Evolutionary conservation across 2,113 vertebrate species (phyloP).

Genomic region (Phrynosoma platyrhinos): DNA sequence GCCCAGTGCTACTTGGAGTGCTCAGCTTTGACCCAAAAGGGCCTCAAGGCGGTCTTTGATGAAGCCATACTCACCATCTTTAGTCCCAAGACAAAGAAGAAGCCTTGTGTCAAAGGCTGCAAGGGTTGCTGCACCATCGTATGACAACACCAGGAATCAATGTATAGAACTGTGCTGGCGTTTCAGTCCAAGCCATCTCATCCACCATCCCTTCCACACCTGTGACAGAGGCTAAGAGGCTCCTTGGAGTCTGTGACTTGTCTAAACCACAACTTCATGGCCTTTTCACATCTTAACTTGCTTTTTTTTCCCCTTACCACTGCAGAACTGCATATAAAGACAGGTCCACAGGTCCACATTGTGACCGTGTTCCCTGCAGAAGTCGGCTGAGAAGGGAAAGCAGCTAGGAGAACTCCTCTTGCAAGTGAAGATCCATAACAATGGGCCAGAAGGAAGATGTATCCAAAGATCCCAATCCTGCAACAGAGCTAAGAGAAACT

Average conservation of each 20-base stretch:
- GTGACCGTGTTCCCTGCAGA: constrained; percentile 37
- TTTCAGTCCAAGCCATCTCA: constrained; percentile 36
- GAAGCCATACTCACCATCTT: constrained; percentile 92
- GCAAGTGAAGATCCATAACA: neutral
- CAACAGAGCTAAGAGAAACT: constrained; percentile 36
- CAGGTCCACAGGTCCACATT: constrained; percentile 19
- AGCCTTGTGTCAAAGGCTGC: constrained; percentile 70
- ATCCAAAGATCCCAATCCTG: neutral
- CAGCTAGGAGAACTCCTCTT: constrained; percentile 23
- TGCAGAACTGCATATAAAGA: neutral
- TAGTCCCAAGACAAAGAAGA: constrained; percentile 86
- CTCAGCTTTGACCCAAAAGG: constrained; percentile 90
- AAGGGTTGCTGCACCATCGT: constrained; percentile 80
- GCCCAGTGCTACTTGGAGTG: constrained; percentile 91
- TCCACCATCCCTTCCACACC: constrained; percentile 16
- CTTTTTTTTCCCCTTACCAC: constrained; percentile 58
- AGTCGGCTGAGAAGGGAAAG: constrained; percentile 21
- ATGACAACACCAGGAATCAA: constrained; percentile 68
- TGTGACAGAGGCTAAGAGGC: constrained; percentile 57
- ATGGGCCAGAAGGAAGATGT: constrained; percentile 20
- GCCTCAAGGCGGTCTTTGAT: constrained; percentile 89
- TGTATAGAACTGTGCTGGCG: neutral
- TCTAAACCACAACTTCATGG: constrained; percentile 53
- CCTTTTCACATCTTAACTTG: constrained; percentile 51
- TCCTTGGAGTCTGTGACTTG: constrained; percentile 52